Percentiles rank a stretch among this genome's conserved stretches.
phyloP scores from a whole-genome alignment of 1,140 invertebrate species.

The Rhyacophila brunnea region DNA sequence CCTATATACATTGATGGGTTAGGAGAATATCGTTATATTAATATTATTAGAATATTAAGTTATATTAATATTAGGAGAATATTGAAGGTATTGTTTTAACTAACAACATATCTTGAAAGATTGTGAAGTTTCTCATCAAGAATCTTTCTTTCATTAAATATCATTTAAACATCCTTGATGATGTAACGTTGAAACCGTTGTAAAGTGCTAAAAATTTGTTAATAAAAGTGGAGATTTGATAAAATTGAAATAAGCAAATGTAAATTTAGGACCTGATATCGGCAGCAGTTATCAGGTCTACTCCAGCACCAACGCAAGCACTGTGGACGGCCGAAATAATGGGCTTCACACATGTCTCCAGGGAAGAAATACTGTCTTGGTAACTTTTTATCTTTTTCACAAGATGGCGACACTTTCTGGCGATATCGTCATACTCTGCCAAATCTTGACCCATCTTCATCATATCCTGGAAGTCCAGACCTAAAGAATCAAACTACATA shows the following conservation, averaged over 20 bases:
- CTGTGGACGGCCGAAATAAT: slow-evolving; percentile 85
- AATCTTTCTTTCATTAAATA: too few relatives aligned
- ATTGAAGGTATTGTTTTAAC: too few relatives aligned
- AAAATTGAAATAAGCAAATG: slow-evolving; percentile 1
- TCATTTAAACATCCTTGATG: too few relatives aligned
- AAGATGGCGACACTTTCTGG: slow-evolving; percentile 72
- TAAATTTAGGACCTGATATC: slow-evolving; percentile 69
- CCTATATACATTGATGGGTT: too few relatives aligned
- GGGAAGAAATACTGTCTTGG: slow-evolving; percentile 74
- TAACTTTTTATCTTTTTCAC: slow-evolving; percentile 65
- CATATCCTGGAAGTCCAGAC: slow-evolving; percentile 72
- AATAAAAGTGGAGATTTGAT: background rate
- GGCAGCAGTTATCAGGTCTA: slow-evolving; percentile 81
- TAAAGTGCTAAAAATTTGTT: too few relatives aligned
- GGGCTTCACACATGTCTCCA: slow-evolving; percentile 84
- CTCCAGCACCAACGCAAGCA: slow-evolving; percentile 87
- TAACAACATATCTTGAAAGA: too few relatives aligned
- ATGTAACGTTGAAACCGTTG: too few relatives aligned
- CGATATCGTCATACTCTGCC: slow-evolving; percentile 72
- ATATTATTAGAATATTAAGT: too few relatives aligned
- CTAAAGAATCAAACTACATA: slow-evolving; percentile 40
- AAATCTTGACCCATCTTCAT: slow-evolving; percentile 59
- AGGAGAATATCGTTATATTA: too few relatives aligned
- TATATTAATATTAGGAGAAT: too few relatives aligned
- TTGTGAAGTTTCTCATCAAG: too few relatives aligned